Evolutionary conservation across 92 coral and sea anemone genomes (phyloP), one percentile per base, ranked within the genome.

Genomic region (Parazoanthus atlanticus): DNA sequence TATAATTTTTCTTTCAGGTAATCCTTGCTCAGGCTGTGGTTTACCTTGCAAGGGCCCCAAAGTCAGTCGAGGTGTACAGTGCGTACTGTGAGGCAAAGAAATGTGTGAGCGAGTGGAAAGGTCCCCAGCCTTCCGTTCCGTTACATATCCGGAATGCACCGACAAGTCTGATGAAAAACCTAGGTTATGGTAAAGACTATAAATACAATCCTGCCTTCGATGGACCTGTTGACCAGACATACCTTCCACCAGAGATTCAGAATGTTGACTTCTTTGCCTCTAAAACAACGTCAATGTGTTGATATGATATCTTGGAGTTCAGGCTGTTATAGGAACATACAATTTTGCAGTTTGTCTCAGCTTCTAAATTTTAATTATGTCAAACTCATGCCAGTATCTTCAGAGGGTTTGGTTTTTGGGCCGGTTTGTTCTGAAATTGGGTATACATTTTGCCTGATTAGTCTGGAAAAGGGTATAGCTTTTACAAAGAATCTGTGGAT

Each of bases 91-190:
- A 93, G 38, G 99, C 96, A n/a, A 93, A 93, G 82, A 89, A 93
- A 46, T 94, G 93, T 78, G 93, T 97, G 72, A 92, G 82, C 21
- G 92, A 90, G 31, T 95, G 96, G 95, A 94, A 97, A 56, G 99
- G 99, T 32, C 93, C 97, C 30, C 96, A 95, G 71, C 99, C 99
- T 56, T 85, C 98, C 43, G 98, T 95, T 3, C 99, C 99, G 5
- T 85, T 95, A 29, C 99, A 97, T 87, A 92, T 97, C 56, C 92
- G 99, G 33, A 97, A 97, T 90, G 99, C 99, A 7, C 98, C 99
- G 26, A 97, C 99, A 6, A 92, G 91, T 88, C 93, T 97, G 29
- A 94, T 97, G 97, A 96, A 91, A 79, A 87, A 88, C 61, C 91
- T 97, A 36, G 99, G 99, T 28, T 97, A 95, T 85, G 94, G 97